Percentiles rank a stretch among this genome's conserved stretches.
Conservation (phyloP, 2,113 vertebrate genomes). For the Macquaria australasica region DNA sequence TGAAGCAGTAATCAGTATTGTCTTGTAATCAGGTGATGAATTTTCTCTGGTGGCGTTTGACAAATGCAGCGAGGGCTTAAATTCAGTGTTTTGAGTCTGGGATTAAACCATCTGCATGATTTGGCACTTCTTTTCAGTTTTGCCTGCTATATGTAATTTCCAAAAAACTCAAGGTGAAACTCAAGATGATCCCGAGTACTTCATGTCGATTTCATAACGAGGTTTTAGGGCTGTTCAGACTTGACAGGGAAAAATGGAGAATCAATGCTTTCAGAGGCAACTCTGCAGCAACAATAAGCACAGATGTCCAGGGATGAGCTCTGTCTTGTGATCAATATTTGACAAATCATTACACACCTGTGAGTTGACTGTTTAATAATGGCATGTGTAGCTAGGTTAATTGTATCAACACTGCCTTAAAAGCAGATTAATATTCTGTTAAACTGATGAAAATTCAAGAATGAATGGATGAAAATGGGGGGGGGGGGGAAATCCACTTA, state of each 20-base stretch:
- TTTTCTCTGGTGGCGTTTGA: constrained; percentile 45
- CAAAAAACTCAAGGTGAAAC: too few species aligned
- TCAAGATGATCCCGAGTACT: background rate
- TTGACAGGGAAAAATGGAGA: background rate
- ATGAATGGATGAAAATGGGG: too few species aligned
- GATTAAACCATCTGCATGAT: constrained; percentile 73
- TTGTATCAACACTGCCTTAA: background rate
- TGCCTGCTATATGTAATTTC: constrained; percentile 21
- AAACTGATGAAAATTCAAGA: background rate
- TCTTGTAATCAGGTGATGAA: constrained; percentile 4
- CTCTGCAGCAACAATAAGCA: background rate
- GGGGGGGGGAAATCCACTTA: too few species aligned
- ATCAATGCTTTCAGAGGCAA: too few species aligned
- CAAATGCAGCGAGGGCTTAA: constrained; percentile 59
- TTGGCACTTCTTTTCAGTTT: constrained; percentile 58
- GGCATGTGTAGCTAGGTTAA: background rate
- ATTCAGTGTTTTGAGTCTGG: constrained; percentile 56
- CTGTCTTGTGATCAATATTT: background rate
- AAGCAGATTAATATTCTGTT: background rate
- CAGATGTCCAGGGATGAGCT: background rate
- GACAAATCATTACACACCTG: background rate
- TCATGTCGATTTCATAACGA: background rate
- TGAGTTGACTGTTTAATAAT: background rate
- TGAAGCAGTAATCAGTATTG: constrained; percentile 2
- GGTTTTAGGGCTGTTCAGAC: background rate